These are phyloP conservation scores for Deroplatys truncata DNA, from an alignment of 2,888 invertebrate species.

Conservation along the genomic window DNA sequence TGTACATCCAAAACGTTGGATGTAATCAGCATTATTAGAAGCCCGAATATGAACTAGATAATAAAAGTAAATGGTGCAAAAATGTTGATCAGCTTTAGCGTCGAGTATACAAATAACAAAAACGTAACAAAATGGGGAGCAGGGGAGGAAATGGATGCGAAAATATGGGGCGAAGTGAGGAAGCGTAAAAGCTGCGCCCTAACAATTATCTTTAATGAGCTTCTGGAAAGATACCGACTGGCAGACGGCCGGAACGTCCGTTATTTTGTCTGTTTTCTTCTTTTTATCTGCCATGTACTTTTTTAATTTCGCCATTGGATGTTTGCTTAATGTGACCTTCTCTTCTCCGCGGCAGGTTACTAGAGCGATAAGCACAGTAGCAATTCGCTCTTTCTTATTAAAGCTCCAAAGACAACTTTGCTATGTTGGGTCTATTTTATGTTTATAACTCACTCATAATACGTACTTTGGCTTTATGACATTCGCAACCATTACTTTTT, in stretches of 20 bases:
- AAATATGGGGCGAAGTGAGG: background rate
- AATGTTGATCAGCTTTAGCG: background rate
- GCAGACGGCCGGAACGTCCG: background rate
- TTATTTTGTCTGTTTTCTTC: background rate
- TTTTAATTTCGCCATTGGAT: background rate
- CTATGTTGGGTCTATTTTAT: too few species aligned
- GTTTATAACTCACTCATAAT: too few species aligned
- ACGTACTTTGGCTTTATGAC: too few species aligned
- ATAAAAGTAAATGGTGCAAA: background rate
- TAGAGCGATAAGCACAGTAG: background rate
- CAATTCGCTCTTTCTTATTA: background rate
- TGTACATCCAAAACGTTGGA: too few species aligned
- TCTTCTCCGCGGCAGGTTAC: background rate
- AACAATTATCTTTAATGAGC: conserved; percentile 23
- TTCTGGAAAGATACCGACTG: background rate
- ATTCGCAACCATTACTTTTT: too few species aligned
- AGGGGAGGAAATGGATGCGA: background rate
- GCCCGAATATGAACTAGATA: too few species aligned
- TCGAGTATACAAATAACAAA: background rate
- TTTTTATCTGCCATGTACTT: background rate
- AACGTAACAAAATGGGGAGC: background rate
- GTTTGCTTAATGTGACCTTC: background rate
- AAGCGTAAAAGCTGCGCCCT: background rate
- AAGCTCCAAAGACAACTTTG: background rate
- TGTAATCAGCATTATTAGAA: too few species aligned